Evolutionary conservation across 2,113 vertebrate genomes (phyloP).

Genomic region (Tachycineta bicolor): DNA sequence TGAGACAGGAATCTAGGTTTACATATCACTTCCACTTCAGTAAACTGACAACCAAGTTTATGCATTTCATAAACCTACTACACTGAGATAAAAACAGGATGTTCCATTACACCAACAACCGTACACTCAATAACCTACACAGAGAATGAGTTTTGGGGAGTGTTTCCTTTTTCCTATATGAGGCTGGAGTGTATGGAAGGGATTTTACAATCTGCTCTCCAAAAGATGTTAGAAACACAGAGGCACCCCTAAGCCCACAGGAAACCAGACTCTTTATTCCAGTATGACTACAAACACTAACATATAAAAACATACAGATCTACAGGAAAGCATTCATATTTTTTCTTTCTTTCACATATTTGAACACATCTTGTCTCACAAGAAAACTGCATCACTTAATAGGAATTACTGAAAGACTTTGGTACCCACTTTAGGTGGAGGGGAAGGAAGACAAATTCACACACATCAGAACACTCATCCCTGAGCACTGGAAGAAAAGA

Average conservation of each 20-base stretch:
- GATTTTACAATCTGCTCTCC: not conserved
- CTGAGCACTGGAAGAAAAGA: not conserved
- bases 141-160: not conserved
- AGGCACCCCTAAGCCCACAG: not conserved
- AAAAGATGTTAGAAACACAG: not conserved
- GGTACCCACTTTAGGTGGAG: not conserved
- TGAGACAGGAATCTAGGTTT: not conserved
- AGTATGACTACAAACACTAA: not conserved
- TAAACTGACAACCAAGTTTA: not conserved
- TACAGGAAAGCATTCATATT: not conserved
- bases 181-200: not conserved
- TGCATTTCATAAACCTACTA: not conserved
- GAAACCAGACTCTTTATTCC: not conserved
- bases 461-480: not conserved
- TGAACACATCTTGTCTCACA: not conserved
- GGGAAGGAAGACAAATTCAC: not conserved
- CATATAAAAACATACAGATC: not conserved
- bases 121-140: not conserved
- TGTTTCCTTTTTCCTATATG: not conserved
- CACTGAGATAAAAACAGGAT: not conserved
- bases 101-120: not conserved
- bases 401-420: not conserved
- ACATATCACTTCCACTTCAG: not conserved
- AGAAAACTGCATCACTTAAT: not conserved
- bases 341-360: not conserved